Percentiles rank a stretch among this genome's conserved stretches.
These are phyloP conservation scores for Genyomyrus donnyi DNA, from an alignment of 2,113 vertebrate genomes.

Conservation along the genomic window DNA sequence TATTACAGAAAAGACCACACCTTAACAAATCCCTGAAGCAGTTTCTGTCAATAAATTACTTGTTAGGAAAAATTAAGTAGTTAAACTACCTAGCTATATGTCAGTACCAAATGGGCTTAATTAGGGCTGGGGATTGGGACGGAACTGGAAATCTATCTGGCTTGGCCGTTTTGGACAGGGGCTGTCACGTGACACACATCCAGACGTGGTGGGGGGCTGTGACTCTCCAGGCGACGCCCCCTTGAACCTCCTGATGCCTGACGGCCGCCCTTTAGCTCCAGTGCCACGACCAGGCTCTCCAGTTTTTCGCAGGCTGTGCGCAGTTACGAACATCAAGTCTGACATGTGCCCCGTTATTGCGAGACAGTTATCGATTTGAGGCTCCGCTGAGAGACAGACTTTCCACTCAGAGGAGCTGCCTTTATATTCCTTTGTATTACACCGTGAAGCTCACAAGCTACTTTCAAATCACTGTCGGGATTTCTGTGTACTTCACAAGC, in stretches of 20 bases:
- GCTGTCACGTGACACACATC: neutral
- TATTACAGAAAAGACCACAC: neutral
- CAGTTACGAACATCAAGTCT: neutral
- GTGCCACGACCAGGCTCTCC: neutral
- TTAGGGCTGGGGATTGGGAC: neutral
- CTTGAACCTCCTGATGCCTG: neutral
- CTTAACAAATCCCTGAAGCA: neutral
- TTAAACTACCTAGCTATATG: neutral
- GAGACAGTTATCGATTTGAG: neutral
- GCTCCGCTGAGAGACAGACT: neutral
- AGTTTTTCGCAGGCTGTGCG: too few relatives aligned
- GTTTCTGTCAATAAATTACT: neutral
- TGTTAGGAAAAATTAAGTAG: neutral
- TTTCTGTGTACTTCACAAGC: neutral
- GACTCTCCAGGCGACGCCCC: neutral
- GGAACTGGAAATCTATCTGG: neutral
- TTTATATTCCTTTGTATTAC: neutral
- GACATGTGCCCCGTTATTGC: neutral
- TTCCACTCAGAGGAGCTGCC: neutral
- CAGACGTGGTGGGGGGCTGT: neutral
- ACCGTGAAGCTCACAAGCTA: neutral
- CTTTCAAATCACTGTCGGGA: neutral
- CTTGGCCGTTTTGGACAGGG: neutral
- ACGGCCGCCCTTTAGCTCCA: neutral
- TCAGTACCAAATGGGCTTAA: neutral